These are phyloP conservation scores for Phaonia tiefii DNA, from an alignment of 2,888 invertebrate genomes.

Conservation along the genomic window DNA sequence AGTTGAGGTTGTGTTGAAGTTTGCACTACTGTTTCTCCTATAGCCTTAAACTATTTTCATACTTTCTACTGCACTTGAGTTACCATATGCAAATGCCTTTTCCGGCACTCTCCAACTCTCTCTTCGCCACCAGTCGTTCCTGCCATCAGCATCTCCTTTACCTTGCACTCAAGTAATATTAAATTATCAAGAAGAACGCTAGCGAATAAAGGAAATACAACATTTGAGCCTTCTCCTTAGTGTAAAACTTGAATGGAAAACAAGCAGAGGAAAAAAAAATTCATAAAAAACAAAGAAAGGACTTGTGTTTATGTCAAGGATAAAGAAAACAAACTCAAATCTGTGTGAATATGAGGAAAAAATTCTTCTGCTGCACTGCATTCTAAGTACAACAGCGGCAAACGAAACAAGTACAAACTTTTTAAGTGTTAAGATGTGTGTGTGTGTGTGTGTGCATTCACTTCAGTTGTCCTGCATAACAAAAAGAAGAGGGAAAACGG, in stretches of 20 bases:
- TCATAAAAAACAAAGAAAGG: not conserved
- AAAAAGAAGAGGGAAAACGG: not conserved
- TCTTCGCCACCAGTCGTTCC: not conserved
- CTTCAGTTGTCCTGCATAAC: not conserved
- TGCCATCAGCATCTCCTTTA: not conserved
- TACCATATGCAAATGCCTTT: slow-evolving; percentile 49
- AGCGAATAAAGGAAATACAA: slow-evolving; percentile 4
- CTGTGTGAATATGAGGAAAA: not conserved
- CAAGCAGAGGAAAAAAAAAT: slow-evolving; percentile 2
- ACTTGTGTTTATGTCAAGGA: slow-evolving; percentile 27
- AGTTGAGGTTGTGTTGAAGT: slow-evolving; percentile 13
- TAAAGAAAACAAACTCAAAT: slow-evolving; percentile 17
- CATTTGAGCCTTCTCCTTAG: slow-evolving; percentile 14
- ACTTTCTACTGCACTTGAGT: slow-evolving; percentile 23
- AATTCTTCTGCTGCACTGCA: not conserved
- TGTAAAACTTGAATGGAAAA: slow-evolving; percentile 32
- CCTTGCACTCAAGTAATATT: slow-evolving; percentile 25
- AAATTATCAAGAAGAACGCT: slow-evolving; percentile 19
- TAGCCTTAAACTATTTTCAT: slow-evolving; percentile 1
- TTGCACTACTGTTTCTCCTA: not conserved
- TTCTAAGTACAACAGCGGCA: not conserved
- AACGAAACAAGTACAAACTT: not conserved
- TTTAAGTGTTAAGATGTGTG: not conserved
- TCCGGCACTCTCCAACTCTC: not conserved
- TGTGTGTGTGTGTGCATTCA: slow-evolving; percentile 1